These are phyloP conservation scores for Delichon dasypus DNA, from an alignment of 2,797 vertebrate species.

Conservation along the genomic window DNA sequence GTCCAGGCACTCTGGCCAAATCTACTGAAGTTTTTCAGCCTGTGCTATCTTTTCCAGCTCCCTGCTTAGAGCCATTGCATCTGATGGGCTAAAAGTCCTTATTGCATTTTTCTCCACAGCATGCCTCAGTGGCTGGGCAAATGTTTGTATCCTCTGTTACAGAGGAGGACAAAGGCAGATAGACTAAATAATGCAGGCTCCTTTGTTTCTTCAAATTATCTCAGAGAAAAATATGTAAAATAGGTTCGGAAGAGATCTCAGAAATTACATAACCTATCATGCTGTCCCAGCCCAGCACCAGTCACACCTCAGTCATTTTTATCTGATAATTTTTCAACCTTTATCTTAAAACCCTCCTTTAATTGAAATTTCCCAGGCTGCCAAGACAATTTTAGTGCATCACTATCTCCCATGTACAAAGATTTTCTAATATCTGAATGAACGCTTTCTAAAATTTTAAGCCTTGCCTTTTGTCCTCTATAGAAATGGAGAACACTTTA, in stretches of 20 bases:
- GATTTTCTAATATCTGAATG: not conserved
- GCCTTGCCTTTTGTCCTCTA: not conserved
- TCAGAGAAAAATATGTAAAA: not conserved
- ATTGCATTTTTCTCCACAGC: not conserved
- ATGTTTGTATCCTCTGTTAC: not conserved
- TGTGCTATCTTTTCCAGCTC: constrained; percentile 1
- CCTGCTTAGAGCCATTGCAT: not conserved
- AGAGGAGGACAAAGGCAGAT: not conserved
- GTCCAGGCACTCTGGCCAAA: constrained; percentile 3
- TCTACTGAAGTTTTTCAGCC: constrained; percentile 10
- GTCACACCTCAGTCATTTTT: not conserved
- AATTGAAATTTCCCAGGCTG: not conserved
- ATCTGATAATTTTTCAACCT: not conserved
- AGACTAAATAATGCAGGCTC: not conserved
- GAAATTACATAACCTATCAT: not conserved
- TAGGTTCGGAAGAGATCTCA: not conserved
- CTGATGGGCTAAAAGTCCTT: not conserved
- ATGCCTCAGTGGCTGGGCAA: not conserved
- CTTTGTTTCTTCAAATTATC: not conserved
- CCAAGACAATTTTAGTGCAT: not conserved
- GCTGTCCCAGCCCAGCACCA: not conserved
- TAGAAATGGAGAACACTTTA: not conserved
- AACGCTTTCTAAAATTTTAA: not conserved
- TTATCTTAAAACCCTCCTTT: not conserved
- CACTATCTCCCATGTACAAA: not conserved